These are phyloP conservation scores for Ornithoptera alexandrae DNA, from an alignment of 2,888 invertebrate species.

Conservation along the genomic window DNA sequence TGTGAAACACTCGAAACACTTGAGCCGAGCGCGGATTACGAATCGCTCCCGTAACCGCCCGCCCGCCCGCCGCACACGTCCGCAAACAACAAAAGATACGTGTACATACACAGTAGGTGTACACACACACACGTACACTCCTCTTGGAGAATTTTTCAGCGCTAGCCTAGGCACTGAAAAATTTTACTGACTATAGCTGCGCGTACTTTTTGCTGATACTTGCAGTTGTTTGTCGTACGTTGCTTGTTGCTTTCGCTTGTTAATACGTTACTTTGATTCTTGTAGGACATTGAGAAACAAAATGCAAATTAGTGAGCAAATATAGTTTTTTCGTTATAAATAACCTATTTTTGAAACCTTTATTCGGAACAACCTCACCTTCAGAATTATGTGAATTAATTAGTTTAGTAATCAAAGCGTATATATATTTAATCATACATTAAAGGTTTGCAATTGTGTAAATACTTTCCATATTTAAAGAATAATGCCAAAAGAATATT, in stretches of 20 bases:
- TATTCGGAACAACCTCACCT: no score
- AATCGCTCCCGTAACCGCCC: constrained; percentile 42
- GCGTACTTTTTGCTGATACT: constrained; percentile 20
- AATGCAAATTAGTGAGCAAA: neutral
- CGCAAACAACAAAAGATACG: constrained; percentile 56
- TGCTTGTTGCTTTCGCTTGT: constrained; percentile 9
- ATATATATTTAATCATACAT: no score
- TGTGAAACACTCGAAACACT: constrained; percentile 57
- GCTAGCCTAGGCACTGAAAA: constrained; percentile 16
- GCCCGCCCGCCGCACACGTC: constrained; percentile 31
- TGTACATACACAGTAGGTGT: constrained; percentile 40
- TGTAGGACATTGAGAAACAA: neutral
- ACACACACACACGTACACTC: constrained; percentile 33
- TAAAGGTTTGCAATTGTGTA: no score
- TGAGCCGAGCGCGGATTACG: constrained; percentile 59
- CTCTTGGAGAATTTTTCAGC: constrained; percentile 40
- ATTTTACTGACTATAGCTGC: constrained; percentile 19
- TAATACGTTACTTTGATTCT: constrained; percentile 17
- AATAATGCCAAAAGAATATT: no score
- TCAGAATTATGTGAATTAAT: no score
- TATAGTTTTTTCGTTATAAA: neutral
- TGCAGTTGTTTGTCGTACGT: constrained; percentile 24
- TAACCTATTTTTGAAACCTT: neutral
- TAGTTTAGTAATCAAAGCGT: no score
- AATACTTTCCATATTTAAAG: no score